Percentiles rank a stretch among this genome's conserved stretches.
phyloP scores from a whole-genome alignment of 1,140 invertebrate species.

The Saccostrea echinata region DNA sequence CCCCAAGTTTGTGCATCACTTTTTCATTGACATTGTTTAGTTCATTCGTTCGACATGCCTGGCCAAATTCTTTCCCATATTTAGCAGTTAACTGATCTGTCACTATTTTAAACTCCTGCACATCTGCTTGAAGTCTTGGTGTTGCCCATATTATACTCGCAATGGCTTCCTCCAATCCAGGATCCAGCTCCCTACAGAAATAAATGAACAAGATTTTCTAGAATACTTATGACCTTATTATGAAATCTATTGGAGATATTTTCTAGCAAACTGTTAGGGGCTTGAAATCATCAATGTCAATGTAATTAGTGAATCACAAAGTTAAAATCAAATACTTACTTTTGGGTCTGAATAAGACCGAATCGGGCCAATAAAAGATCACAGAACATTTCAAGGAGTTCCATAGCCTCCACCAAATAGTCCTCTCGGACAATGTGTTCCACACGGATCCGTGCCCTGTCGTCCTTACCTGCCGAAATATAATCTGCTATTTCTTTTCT shows the following conservation, averaged over 20 bases:
- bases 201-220: neutral
- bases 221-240: neutral
- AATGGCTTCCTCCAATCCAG: conserved; percentile 96
- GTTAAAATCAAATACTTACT: conserved; percentile 82
- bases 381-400: conserved; percentile 99
- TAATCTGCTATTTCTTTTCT: conserved; percentile 99
- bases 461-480: conserved; percentile 89
- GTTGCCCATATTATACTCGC: conserved; percentile 98
- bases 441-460: conserved; percentile 96
- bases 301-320: neutral
- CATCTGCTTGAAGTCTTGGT: conserved; percentile 85
- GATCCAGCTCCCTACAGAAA: conserved; percentile 89
- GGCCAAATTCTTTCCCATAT: conserved; percentile 95
- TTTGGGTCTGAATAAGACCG: conserved; percentile 98
- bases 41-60: conserved; percentile 74
- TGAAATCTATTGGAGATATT: neutral
- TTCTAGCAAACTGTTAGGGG: neutral
- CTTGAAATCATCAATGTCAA: neutral
- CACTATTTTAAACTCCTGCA: conserved; percentile 92
- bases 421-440: conserved; percentile 99
- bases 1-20: conserved; percentile 96
- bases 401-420: conserved; percentile 99
- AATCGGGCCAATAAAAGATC: conserved; percentile 98
- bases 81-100: conserved; percentile 93
- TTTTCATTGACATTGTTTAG: conserved; percentile 93